phyloP scores from a whole-genome alignment of 2,888 invertebrate genomes.

The Ferrisia virgata region DNA sequence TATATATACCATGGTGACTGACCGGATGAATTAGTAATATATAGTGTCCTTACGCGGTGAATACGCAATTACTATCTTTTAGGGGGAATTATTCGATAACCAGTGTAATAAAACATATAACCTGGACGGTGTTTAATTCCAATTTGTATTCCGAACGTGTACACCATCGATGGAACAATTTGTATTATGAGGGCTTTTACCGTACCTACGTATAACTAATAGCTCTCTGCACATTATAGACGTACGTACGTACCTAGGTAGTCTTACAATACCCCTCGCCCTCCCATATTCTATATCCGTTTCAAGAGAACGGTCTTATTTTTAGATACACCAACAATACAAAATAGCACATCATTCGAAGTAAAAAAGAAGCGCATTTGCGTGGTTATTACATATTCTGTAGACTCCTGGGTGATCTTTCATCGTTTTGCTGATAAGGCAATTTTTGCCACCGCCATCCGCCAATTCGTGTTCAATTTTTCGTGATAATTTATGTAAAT shows the following conservation, averaged over 20 bases:
- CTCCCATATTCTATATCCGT: not conserved
- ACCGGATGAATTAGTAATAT: constrained; percentile 30
- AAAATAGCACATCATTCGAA: not conserved
- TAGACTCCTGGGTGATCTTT: not conserved
- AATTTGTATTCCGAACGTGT: constrained; percentile 40
- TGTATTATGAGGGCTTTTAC: constrained; percentile 41
- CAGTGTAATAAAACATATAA: constrained; percentile 40
- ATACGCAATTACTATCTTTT: constrained; percentile 39
- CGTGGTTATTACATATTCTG: not conserved
- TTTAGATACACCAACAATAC: not conserved
- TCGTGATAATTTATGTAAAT: constrained; percentile 3
- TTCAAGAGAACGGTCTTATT: too few relatives aligned
- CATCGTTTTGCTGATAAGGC: not conserved
- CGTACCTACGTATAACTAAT: constrained; percentile 37
- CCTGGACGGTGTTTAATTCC: constrained; percentile 39
- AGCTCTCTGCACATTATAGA: not conserved
- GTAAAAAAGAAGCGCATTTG: not conserved
- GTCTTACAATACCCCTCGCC: not conserved
- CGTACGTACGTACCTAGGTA: not conserved
- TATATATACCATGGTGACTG: not conserved
- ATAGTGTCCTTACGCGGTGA: constrained; percentile 29
- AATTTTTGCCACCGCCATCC: not conserved
- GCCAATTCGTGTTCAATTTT: not conserved
- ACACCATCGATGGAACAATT: constrained; percentile 39
- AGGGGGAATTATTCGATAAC: constrained; percentile 43